Evolutionary conservation across 1,140 invertebrate species (phyloP).

Genomic region (Eupristina koningsbergeri): DNA sequence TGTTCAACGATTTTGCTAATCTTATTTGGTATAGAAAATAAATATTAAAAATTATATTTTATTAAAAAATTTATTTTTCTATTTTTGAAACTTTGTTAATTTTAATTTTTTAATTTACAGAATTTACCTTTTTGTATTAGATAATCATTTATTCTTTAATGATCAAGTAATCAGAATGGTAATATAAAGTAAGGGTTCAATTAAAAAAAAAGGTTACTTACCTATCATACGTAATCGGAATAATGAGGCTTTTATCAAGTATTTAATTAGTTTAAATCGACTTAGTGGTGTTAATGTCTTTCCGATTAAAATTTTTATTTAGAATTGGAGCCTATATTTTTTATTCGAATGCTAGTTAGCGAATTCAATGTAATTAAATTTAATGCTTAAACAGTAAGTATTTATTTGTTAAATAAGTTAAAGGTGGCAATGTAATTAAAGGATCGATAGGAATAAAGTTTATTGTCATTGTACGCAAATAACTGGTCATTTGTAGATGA

Average conservation of each 20-base stretch:
- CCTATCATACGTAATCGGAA: background rate
- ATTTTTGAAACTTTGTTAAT: too few species aligned
- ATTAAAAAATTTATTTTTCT: too few species aligned
- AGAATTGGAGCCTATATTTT: slow-evolving; percentile 4
- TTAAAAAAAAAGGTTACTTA: background rate
- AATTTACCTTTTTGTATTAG: background rate
- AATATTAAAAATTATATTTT: too few species aligned
- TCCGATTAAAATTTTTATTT: slow-evolving; percentile 14
- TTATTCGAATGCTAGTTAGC: background rate
- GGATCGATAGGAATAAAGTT: background rate
- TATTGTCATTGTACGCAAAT: background rate
- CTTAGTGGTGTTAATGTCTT: background rate
- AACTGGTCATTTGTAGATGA: background rate
- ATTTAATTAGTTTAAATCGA: background rate
- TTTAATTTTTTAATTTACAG: too few species aligned
- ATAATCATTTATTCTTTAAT: background rate
- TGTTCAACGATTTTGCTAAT: too few species aligned
- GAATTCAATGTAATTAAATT: background rate
- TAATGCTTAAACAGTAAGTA: background rate
- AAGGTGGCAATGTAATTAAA: slow-evolving; percentile 13
- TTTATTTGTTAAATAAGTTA: background rate
- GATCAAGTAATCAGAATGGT: background rate
- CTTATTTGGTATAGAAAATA: too few species aligned
- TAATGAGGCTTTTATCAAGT: background rate
- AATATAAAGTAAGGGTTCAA: background rate